These are phyloP conservation scores for Oreochromis aureus DNA, from an alignment of 2,113 vertebrate species.

Conservation along the genomic window DNA sequence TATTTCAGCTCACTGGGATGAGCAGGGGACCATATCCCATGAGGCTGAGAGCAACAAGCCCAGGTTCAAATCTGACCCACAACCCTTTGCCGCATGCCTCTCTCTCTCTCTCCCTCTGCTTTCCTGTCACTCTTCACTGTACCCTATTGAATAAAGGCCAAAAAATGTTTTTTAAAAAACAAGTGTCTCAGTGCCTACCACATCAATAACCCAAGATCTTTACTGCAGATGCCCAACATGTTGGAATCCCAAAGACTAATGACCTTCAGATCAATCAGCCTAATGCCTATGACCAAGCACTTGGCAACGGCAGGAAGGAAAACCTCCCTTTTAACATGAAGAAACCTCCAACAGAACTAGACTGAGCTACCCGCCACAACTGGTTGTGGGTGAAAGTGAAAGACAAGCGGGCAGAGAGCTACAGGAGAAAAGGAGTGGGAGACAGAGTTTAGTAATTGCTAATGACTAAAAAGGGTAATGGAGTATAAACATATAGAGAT, in stretches of 20 bases:
- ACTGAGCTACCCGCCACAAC: not conserved
- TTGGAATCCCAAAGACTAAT: not conserved
- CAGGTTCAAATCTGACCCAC: not conserved
- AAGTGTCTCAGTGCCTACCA: not conserved
- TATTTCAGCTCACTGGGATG: not conserved
- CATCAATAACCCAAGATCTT: not conserved
- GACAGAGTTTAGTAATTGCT: not conserved
- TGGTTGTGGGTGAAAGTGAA: not conserved
- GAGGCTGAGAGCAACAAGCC: not conserved
- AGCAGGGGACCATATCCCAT: not conserved
- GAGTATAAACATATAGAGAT: not conserved
- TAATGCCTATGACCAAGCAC: not conserved
- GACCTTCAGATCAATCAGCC: not conserved
- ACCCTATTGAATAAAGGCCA: accelerated
- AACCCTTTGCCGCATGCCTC: not conserved
- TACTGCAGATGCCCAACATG: not conserved
- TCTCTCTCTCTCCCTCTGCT: not conserved
- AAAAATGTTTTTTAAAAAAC: not conserved
- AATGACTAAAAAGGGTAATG: not conserved
- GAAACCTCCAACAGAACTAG: not conserved
- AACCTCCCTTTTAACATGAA: not conserved
- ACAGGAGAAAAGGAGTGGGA: not conserved
- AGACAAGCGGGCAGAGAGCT: not conserved
- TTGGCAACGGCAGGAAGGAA: not conserved
- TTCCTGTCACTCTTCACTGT: not conserved